Conservation (phyloP, 2,797 vertebrate genomes). For the Cyclopterus lumpus region DNA sequence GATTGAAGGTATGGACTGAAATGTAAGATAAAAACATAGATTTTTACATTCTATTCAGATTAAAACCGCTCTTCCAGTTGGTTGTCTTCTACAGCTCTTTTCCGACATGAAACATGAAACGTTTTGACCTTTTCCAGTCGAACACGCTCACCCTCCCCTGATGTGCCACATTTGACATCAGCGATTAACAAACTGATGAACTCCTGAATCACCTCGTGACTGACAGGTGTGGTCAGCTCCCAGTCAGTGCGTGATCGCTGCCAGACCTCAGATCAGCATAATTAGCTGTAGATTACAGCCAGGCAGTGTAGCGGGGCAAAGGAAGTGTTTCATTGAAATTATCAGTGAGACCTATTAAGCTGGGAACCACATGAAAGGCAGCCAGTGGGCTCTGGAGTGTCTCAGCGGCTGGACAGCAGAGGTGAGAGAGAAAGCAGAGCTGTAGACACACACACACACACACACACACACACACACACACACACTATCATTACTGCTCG, state of each 20-base stretch:
- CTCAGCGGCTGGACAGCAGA: conserved; percentile 76
- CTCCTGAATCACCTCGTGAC: conserved; percentile 41
- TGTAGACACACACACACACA: conserved; percentile 23
- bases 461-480: conserved; percentile 9
- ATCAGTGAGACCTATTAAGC: conserved; percentile 87
- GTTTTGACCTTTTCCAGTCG: not conserved
- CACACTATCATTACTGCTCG: conserved; percentile 29
- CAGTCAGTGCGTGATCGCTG: conserved; percentile 50
- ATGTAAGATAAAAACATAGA: not conserved
- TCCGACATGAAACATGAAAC: not conserved
- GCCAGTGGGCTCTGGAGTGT: conserved; percentile 85
- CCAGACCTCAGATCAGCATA: conserved; percentile 80
- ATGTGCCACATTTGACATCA: conserved; percentile 27
- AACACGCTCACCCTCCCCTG: not conserved
- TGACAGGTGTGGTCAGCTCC: conserved; percentile 69
- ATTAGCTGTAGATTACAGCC: conserved; percentile 76
- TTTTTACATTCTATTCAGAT: not conserved
- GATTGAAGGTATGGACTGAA: not conserved
- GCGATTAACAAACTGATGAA: conserved; percentile 36
- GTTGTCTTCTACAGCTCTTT: not conserved
- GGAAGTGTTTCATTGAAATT: conserved; percentile 89
- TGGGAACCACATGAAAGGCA: conserved; percentile 88
- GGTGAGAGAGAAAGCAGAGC: conserved; percentile 85
- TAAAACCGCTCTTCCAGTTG: not conserved
- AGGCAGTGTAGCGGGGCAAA: conserved; percentile 51